Evolutionary conservation across 92 coral and sea anemone genomes (phyloP).

Genomic region (Actinostola sp.): DNA sequence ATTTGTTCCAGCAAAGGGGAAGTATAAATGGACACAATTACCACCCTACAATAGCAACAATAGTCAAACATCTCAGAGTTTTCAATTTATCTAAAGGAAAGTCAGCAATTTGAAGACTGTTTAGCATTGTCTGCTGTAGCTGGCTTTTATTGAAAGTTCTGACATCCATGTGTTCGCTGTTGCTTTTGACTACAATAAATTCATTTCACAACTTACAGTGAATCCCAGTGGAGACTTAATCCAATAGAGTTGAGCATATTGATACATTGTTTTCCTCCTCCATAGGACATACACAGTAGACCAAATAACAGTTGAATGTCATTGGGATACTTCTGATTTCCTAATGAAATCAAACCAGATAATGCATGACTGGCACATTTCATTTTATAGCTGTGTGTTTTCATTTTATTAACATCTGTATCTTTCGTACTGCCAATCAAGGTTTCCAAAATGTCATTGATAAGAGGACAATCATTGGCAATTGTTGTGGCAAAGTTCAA

Average conservation of each 20-base stretch:
- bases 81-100: too few species aligned
- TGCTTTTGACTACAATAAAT: too few species aligned
- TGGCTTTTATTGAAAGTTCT: too few species aligned
- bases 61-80: too few species aligned
- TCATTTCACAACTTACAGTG: constrained; percentile 18
- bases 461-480: constrained; percentile 31
- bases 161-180: too few species aligned
- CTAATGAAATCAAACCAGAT: constrained; percentile 27
- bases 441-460: constrained; percentile 36
- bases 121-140: too few species aligned
- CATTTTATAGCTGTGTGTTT: constrained; percentile 30
- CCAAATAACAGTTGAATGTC: constrained; percentile 48
- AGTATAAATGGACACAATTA: too few species aligned
- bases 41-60: too few species aligned
- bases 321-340: constrained; percentile 18
- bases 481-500: neutral
- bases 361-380: constrained; percentile 49
- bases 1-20: too few species aligned
- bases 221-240: constrained; percentile 30
- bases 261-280: constrained; percentile 52
- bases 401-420: constrained; percentile 14
- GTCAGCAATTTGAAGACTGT: too few species aligned
- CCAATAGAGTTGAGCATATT: constrained; percentile 35
- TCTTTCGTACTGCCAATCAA: constrained; percentile 8
- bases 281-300: constrained; percentile 44